Evolutionary conservation across 2,888 invertebrate genomes (phyloP).

Genomic region (Tachystola acroxantha): DNA sequence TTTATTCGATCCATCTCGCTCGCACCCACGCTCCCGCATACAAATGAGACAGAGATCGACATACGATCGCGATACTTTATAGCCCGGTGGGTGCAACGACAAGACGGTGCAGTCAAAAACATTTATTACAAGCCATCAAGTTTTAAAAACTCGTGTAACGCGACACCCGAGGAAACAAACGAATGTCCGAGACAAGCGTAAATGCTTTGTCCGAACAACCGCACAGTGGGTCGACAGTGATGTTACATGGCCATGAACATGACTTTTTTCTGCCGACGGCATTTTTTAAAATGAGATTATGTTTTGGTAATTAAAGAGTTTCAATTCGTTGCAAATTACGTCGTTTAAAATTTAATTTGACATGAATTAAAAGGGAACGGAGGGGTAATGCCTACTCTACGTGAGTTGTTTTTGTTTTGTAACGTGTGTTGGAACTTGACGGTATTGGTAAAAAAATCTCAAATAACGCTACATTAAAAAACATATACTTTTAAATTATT

Average conservation of each 20-base stretch:
- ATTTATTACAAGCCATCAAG: conserved; percentile 71
- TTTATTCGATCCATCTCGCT: conserved; percentile 27
- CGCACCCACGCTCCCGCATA: conserved; percentile 17
- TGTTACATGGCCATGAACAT: conserved; percentile 23
- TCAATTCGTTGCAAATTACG: conserved; percentile 13
- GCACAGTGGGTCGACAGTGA: conserved; percentile 43
- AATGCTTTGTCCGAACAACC: conserved; percentile 27
- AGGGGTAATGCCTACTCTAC: too few relatives aligned
- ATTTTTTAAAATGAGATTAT: conserved; percentile 4
- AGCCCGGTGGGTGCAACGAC: conserved; percentile 41
- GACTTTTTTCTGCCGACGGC: conserved; percentile 4
- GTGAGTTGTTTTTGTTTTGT: too few relatives aligned
- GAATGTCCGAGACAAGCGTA: conserved; percentile 42
- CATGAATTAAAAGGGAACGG: too few relatives aligned
- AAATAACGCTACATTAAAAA: too few relatives aligned
- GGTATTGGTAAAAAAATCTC: too few relatives aligned
- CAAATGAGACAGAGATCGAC: conserved; percentile 19
- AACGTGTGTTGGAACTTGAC: too few relatives aligned
- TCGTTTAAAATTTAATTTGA: conserved; percentile 19
- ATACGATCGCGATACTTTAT: conserved; percentile 36
- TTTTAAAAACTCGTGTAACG: conserved; percentile 64
- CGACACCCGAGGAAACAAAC: conserved; percentile 57
- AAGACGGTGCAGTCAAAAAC: conserved; percentile 57
- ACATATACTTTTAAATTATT: too few relatives aligned
- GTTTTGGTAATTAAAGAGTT: conserved; percentile 10